Base-by-base conservation (phyloP, 2,888 invertebrate genomes). In the Morinoia aosen region DNA sequence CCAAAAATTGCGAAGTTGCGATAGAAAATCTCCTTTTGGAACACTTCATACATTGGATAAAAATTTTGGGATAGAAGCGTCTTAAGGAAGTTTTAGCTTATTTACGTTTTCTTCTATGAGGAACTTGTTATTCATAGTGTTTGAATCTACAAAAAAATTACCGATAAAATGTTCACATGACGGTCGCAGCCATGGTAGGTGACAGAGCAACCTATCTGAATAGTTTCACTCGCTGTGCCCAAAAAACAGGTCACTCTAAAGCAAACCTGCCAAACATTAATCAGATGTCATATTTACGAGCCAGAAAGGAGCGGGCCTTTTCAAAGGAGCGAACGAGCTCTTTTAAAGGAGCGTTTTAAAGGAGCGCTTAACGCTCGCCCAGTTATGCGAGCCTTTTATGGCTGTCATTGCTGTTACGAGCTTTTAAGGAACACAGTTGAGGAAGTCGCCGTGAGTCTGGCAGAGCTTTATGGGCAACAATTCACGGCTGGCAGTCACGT, bases 351-450 rank as follows among this genome's bases (percentile, higher is more conserved):
- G 16, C 90, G 48, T 48, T 90, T 90, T 90, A 90, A 90, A 40
- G 48, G 90, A 90, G 25, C 90, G 25, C 90, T 90, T 90, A 90
- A 90, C 90, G 90, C 25, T 90, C 40, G 40, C 40, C 90, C 40
- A 48, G 90, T 90, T 90, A 90, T 90, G 90, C 90, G 14, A 48
- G 10, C 12, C 40, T 90, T 90, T 90, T 90, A 90, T 90, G 90
- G 48, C 39, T 90, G 90, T 90, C 90, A 90, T 90, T 90, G 40
- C 25, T 39, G 90, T 90, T 90, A 90, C 90, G 40, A 90, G 90
- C 90, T 90, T 90, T 90, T 90, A 90, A 40, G 90, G 40, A 90
- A 90, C 90, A 90, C 90, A 40, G 90, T 90, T 90, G 90, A 90
- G 90, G 90, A 90, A 90, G 90, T 90, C 48, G 90, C 10, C 48